phyloP scores from a whole-genome alignment of 2,888 invertebrate genomes.

The Aphidoletes aphidimyza region DNA sequence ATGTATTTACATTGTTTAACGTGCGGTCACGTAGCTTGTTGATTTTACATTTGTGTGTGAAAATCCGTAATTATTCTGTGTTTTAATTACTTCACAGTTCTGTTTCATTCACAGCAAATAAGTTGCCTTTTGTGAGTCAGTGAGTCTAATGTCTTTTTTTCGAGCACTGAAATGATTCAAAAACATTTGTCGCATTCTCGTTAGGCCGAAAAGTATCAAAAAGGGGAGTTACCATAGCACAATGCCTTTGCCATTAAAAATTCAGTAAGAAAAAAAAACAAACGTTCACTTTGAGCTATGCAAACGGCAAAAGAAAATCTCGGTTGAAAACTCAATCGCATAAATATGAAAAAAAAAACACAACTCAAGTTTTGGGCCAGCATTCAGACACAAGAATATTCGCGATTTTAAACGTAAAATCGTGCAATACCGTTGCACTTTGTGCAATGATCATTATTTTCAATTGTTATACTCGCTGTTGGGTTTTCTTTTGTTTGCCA shows the following conservation, averaged over 20 bases:
- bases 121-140: background rate
- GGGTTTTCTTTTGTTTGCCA: no score
- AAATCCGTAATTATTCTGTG: background rate
- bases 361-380: no score
- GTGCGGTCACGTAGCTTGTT: background rate
- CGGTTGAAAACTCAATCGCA: no score
- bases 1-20: no score
- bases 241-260: background rate
- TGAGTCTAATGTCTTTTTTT: background rate
- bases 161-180: no score
- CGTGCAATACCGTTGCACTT: no score
- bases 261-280: background rate
- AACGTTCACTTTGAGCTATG: background rate
- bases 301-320: no score
- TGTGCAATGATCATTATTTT: no score
- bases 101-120: background rate
- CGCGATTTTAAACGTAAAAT: no score
- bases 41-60: background rate
- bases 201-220: constrained; percentile 14
- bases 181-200: constrained; percentile 13
- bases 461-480: no score
- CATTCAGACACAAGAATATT: background rate
- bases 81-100: constrained; percentile 2
- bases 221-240: background rate
- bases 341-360: background rate